Conservation (phyloP, 2,888 invertebrate genomes). For the Xestia c-nigrum region DNA sequence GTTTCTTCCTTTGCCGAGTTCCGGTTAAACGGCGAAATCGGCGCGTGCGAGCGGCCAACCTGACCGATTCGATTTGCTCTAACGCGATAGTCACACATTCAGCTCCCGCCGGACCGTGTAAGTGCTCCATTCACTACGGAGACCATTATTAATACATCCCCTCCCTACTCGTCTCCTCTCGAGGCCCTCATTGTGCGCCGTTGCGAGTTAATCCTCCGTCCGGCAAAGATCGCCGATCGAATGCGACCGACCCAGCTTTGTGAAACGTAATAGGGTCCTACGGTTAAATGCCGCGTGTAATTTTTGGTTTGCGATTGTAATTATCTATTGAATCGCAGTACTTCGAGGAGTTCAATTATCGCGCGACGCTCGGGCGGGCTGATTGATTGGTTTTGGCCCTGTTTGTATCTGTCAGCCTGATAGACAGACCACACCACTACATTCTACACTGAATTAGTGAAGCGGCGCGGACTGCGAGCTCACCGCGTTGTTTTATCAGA, state of each 20-base stretch:
- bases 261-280: conserved; percentile 87
- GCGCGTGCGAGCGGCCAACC: conserved; percentile 82
- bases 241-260: conserved; percentile 86
- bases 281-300: conserved; percentile 88
- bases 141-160: conserved; percentile 89
- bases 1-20: conserved; percentile 76
- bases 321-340: conserved; percentile 87
- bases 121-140: conserved; percentile 88
- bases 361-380: conserved; percentile 83
- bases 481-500: conserved; percentile 70
- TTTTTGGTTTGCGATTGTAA: conserved; percentile 90
- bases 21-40: conserved; percentile 83
- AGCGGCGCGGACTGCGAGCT: conserved; percentile 72
- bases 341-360: conserved; percentile 88
- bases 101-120: conserved; percentile 88
- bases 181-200: conserved; percentile 86
- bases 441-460: conserved; percentile 81
- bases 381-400: conserved; percentile 88
- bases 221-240: conserved; percentile 88
- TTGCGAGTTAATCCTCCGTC: conserved; percentile 87
- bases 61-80: conserved; percentile 88
- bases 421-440: conserved; percentile 79
- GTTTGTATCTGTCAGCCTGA: conserved; percentile 83
- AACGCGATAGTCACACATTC: conserved; percentile 89
- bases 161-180: conserved; percentile 83